These are phyloP conservation scores for Rhinogobio ventralis DNA, from an alignment of 2,797 vertebrate genomes.

Conservation along the genomic window DNA sequence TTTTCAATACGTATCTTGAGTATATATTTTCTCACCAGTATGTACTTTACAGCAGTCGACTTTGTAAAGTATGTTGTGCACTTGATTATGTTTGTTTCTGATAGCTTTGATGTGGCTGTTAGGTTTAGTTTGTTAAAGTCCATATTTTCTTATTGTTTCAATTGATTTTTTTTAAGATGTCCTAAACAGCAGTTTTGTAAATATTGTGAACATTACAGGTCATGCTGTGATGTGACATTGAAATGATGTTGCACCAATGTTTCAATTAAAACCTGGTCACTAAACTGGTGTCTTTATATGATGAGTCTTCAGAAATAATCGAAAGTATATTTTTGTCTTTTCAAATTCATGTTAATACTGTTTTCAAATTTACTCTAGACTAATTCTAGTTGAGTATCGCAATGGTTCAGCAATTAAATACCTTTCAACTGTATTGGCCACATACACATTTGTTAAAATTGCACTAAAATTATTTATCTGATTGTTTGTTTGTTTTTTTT, in stretches of 20 bases:
- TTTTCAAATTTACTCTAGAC: neutral
- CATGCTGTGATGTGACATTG: slow-evolving; percentile 96
- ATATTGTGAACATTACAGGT: slow-evolving; percentile 97
- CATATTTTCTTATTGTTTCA: slow-evolving; percentile 78
- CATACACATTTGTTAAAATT: neutral
- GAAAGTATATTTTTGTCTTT: neutral
- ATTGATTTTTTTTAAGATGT: slow-evolving; percentile 76
- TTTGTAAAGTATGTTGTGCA: slow-evolving; percentile 86
- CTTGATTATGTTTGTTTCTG: slow-evolving; percentile 79
- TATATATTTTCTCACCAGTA: slow-evolving; percentile 83
- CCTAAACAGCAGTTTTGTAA: slow-evolving; percentile 93
- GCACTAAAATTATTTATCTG: neutral
- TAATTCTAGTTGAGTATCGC: neutral
- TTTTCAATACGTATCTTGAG: slow-evolving; percentile 72
- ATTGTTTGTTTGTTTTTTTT: no score
- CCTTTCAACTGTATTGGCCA: neutral
- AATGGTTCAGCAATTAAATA: neutral
- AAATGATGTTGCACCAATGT: slow-evolving; percentile 96
- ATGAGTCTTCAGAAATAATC: neutral
- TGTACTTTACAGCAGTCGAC: slow-evolving; percentile 85
- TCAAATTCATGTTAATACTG: neutral
- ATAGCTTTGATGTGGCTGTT: slow-evolving; percentile 82
- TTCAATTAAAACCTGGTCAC: slow-evolving; percentile 94
- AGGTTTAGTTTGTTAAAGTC: slow-evolving; percentile 84
- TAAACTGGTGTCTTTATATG: slow-evolving; percentile 20